Base-by-base conservation (phyloP, 2,888 invertebrate species). In the Platycheirus rosarum region DNA sequence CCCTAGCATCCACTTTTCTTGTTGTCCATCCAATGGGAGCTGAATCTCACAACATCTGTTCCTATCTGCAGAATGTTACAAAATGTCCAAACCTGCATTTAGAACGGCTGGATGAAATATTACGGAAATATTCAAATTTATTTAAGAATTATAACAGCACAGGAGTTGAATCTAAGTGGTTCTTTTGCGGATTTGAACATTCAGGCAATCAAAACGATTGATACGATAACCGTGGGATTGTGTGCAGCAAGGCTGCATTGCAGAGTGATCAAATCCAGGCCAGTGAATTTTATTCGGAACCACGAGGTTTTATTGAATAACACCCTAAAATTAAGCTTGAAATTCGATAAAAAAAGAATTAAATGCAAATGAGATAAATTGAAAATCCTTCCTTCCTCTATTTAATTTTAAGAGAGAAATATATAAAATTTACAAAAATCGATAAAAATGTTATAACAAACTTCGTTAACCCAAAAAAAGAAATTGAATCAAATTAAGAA, bases 11-110 rank as follows among this genome's bases (percentile, higher is more conserved):
- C 3, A 95, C 97, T 6, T 98, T 97, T 91, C 92, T 98, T 63
- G 88, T 90, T 29, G 96, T 98, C 40, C 98, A 98, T 91, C 98
- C 98, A 0, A 95, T 95, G 88, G 98, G 98, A 51, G 97, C 97
- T 1, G 96, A 95, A 75, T 92, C 97, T 1, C 97, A 97, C 89
- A 96, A 97, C 90, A 95, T 98, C 84, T 96, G 96, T 92, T 96
- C 96, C 7, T 98, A 97, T 91, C 93, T 98, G 18, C 95, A 96
- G 87, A 96, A 95, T 87, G 85, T 88, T n/a, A 84, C 84, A 2
- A 91, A 97, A 85, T 94, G 96, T 86, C 92, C 95, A 1, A 92
- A 92, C 85, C 91, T 95, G 55, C 92, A 94, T 76, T 94, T 95
- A 53, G 93, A 94, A 42, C 94, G 95, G 84, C 93, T 97, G 11